These are phyloP conservation scores for Sarcophaga bullata DNA, from an alignment of 1,140 invertebrate genomes.

Conservation along the genomic window DNA sequence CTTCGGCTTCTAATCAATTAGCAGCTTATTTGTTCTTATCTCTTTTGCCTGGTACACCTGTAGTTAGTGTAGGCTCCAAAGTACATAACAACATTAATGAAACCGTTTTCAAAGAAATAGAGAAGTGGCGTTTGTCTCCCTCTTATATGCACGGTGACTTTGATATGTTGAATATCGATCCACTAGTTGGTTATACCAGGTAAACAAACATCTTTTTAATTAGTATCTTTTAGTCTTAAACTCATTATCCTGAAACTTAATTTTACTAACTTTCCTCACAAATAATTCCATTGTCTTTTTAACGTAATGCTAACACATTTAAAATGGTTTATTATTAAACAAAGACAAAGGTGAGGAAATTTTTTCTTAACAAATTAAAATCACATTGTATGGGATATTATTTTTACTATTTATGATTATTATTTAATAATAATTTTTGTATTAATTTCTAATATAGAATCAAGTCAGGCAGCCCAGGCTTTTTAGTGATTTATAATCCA, in stretches of 20 bases:
- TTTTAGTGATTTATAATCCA: slow-evolving; percentile 74
- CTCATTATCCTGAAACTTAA: too few relatives aligned
- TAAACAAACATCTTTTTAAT: slow-evolving; percentile 55
- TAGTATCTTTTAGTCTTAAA: background rate
- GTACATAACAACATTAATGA: slow-evolving; percentile 52
- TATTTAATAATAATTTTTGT: background rate
- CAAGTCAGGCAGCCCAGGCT: slow-evolving; percentile 76
- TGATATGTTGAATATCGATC: slow-evolving; percentile 63
- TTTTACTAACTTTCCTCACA: background rate
- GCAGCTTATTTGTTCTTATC: slow-evolving; percentile 74
- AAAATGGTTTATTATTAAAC: slow-evolving; percentile 13
- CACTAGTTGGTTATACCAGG: slow-evolving; percentile 74
- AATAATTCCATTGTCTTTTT: background rate
- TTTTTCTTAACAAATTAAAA: background rate
- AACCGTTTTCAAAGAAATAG: slow-evolving; percentile 59
- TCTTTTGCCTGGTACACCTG: slow-evolving; percentile 78
- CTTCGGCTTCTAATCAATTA: slow-evolving; percentile 47
- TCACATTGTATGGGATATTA: background rate
- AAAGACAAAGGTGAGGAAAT: slow-evolving; percentile 35
- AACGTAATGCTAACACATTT: background rate
- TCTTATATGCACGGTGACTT: slow-evolving; percentile 72
- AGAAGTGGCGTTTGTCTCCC: slow-evolving; percentile 64
- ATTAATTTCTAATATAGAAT: slow-evolving; percentile 66
- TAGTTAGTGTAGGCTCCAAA: slow-evolving; percentile 71
- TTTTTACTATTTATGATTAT: background rate